These are phyloP conservation scores for Agapornis canus DNA, from an alignment of 2,797 vertebrate genomes.

Conservation along the genomic window DNA sequence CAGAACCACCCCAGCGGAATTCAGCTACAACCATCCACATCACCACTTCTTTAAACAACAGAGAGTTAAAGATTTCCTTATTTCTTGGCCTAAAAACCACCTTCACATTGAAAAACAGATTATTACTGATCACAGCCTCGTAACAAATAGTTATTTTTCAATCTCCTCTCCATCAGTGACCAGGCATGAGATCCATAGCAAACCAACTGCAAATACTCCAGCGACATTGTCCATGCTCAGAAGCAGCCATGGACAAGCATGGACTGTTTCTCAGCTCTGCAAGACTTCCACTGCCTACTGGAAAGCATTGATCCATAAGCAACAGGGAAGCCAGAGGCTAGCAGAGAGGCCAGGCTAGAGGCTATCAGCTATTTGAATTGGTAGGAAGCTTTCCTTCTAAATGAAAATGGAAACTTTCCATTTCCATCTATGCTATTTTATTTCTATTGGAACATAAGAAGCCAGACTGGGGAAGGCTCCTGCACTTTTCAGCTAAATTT, in stretches of 20 bases:
- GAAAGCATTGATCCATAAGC: neutral
- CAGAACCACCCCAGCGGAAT: neutral
- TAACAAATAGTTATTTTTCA: neutral
- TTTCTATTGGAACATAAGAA: slow-evolving; percentile 26
- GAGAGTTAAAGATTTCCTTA: slow-evolving; percentile 22
- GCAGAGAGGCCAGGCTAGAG: neutral
- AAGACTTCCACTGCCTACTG: neutral
- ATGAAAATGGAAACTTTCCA: slow-evolving; percentile 20
- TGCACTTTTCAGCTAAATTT: neutral
- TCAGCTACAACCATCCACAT: slow-evolving; percentile 10
- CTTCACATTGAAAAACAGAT: neutral
- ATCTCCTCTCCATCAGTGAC: neutral
- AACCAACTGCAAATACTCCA: neutral
- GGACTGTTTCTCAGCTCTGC: neutral
- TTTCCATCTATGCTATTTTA: neutral
- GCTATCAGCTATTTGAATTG: neutral
- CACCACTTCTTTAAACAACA: slow-evolving; percentile 28
- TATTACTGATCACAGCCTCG: neutral
- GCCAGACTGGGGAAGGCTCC: neutral
- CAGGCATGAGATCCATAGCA: neutral
- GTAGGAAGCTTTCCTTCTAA: slow-evolving; percentile 1
- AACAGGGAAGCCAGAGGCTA: neutral
- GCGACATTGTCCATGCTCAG: neutral
- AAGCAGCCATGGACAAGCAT: neutral
- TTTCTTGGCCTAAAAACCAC: slow-evolving; percentile 20